Evolutionary conservation across 2,888 invertebrate species (phyloP), one percentile per base, ranked within the genome.

Genomic region (Drosophila pseudotakahashii): DNA sequence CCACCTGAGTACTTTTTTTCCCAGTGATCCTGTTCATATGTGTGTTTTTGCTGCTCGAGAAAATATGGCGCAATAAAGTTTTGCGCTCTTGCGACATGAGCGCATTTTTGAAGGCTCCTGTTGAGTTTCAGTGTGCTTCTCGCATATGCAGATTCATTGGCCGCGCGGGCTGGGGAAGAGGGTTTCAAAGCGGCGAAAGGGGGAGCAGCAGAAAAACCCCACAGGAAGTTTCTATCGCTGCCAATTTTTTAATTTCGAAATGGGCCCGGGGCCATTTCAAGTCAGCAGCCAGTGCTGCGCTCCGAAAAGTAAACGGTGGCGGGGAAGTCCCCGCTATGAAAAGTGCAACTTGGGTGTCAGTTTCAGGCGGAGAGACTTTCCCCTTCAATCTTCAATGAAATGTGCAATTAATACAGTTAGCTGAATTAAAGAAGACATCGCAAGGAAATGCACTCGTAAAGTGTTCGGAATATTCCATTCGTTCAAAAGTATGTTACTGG

Each of bases 71-170:
- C 73, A 72, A 70, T 72, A 73, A 73, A 70, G 52, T 72, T 72
- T 69, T 66, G 64, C 63, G 68, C 67, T 75, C 62, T 66, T 68
- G 88, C 76, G 88, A 84, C 73, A 81, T 64, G 78, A 67, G 78
- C 78, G 75, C 76, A 76, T 87, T 74, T 86, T 73, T 87, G 84
- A 84, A 81, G 81, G 76, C 76, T 78, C 73, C 81, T 71, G 80
- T 81, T 75, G 73, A 78, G 74, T 54, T 36, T 32, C 44, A 44
- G 64, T 44, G 30, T 30, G n/a, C 60, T n/a, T n/a, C 7, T 30
- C 39, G 52, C 61, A 59, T 64, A 68, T 64, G 53, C 37, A 68
- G 53, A 67, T 45, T 34, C 32, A 11, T 30, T 47, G 45, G n/a
- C 7, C 6, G 23, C n/a, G 44, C n/a, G 45, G 16, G 30, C n/a